Evolutionary conservation across 2,888 invertebrate genomes (phyloP), one percentile per base, ranked within the genome.

Genomic region (Carterocephalus palaemon): DNA sequence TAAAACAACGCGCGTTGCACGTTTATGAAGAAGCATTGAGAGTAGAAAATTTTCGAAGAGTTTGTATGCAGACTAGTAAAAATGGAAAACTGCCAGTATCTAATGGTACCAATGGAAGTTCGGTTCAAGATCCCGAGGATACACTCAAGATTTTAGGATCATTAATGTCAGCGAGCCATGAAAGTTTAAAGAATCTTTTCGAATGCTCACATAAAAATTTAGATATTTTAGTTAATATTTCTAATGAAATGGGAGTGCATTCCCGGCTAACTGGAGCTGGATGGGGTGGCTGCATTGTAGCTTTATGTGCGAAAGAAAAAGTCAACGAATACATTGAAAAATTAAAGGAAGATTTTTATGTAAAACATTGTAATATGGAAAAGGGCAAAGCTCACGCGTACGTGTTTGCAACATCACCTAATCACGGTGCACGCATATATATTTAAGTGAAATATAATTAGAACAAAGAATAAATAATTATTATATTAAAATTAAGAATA

Each of bases 221-320:
- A 54, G 97, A 99, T 74, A 83, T 88, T 45, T 88, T 99, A 12
- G 95, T 97, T 10, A 87, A 91, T 17, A 76, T 93, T 64, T 94
- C 94, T 4, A 86, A 89, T 48, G 90, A 91, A 36, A 85, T 90
- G 48, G 89, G 90, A 13, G 82, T 93, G n/a, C 94, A 96, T 26
- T 94, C 95, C n/a, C 90, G 99, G 37, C 86, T 99, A 23, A 99
- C 99, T 1, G 99, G 99, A 20, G 99, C 99, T 17, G 97, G 97
- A 88, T 99, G 99, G 99, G 99, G 99, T 22, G 99, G 99, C 3
- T 99, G 98, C 76, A 91, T 93, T 41, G 97, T 99, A 6, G 96
- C 97, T 9, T 81, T 98, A 53, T 91, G 95, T 41, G 88, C 90
- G 0, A 88, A 89, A 45, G 89, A 90, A 33, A 88, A 90, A 50